phyloP scores from a whole-genome alignment of 2,113 vertebrate genomes.

The Gambusia affinis region DNA sequence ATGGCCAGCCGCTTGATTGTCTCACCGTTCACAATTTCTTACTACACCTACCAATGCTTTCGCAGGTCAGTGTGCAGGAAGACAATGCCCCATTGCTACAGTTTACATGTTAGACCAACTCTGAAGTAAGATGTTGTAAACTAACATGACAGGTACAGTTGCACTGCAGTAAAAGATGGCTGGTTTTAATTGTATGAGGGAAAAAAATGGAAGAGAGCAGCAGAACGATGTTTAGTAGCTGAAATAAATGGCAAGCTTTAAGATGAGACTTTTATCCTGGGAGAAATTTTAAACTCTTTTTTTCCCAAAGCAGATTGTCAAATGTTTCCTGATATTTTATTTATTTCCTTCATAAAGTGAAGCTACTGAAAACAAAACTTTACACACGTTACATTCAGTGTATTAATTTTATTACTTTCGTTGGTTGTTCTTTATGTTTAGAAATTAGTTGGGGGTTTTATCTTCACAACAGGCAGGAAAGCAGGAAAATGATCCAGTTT shows the following conservation, averaged over 20 bases:
- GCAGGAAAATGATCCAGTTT: neutral
- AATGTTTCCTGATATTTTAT: neutral
- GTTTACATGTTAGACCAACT: neutral
- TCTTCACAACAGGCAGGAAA: neutral
- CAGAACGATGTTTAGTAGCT: neutral
- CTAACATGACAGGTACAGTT: neutral
- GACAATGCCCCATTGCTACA: neutral
- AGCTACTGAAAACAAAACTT: neutral
- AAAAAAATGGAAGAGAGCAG: neutral
- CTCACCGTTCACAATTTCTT: conserved; percentile 90
- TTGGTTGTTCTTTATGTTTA: neutral
- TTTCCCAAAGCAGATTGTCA: neutral
- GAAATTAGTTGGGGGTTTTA: neutral
- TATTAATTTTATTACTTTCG: neutral
- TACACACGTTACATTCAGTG: neutral
- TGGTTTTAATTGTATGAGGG: neutral
- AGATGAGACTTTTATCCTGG: no score
- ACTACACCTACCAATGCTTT: conserved; percentile 96
- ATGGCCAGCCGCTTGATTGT: conserved; percentile 89
- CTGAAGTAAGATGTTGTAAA: neutral
- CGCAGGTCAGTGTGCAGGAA: conserved; percentile 79
- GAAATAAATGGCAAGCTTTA: neutral
- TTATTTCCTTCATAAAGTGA: neutral
- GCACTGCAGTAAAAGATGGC: neutral
- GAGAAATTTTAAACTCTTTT: no score